Base-by-base conservation (phyloP, 2,797 vertebrate species). In the Garrulus glandarius region DNA sequence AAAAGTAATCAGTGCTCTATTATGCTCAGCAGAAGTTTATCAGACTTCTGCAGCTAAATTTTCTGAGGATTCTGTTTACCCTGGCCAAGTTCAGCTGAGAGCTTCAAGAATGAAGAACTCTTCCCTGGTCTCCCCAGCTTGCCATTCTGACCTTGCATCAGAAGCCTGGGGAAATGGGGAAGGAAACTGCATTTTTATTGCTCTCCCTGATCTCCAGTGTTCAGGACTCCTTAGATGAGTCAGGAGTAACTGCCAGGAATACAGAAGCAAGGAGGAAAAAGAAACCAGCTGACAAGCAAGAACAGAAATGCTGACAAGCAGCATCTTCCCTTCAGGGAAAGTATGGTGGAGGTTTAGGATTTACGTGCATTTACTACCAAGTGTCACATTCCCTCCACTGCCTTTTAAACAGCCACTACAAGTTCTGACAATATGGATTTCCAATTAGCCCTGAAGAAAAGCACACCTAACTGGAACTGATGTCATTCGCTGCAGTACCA, bases 11-110 rank as follows among this genome's bases (percentile, higher is more conserved):
- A 92, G 52, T 43, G 64, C 82, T 83, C 16, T 6, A 82, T 49
- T 84, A 77, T 44, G 34, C 49, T 91, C 24, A 91, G 50, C 46
- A 70, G 46, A 93, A 89, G 44, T 87, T 89, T 84, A 70, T 84
- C 63, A 85, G 46, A 67, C 29, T 64, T 57, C 27, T 44, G 77
- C 75, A 94, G 84, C 46, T 84, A 71, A 46, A 72, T 55, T 87
- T 94, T 92, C 56, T 75, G 64, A 68, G 26, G 57, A 85, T 91
- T 68, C 64, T 95, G 81, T 96, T 87, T 94, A 93, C 15, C 30
- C 60, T 71, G 68, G 39, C 60, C 30, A 91, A 87, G 34, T 77
- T 27, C 86, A 87, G 68, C n/a, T 3, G 4, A 87, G 26, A 64
- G 32, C 39, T 55, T 29, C 34, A 70, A 74, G 49, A 60, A 41